Evolutionary conservation across 2,797 vertebrate species (phyloP).

Genomic region (Nannoperca obscura): DNA sequence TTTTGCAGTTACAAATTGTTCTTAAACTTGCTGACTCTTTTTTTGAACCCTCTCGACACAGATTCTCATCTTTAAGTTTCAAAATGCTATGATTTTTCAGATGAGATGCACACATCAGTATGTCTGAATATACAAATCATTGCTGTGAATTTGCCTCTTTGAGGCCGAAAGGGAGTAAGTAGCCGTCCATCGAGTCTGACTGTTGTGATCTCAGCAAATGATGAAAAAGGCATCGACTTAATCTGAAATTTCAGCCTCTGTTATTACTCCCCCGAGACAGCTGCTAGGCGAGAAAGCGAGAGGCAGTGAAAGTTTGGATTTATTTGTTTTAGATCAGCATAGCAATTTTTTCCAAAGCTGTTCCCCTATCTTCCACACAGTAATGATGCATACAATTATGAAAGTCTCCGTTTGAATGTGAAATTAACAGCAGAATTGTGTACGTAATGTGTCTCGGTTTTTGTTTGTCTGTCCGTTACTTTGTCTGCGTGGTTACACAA

Average conservation of each 20-base stretch:
- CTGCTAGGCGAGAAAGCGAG: constrained; percentile 14
- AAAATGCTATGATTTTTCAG: not conserved
- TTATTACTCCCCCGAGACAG: constrained; percentile 42
- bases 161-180: not conserved
- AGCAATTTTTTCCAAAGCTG: constrained; percentile 31
- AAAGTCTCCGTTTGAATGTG: constrained; percentile 32
- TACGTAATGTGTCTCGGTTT: not conserved
- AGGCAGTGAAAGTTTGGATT: constrained; percentile 33
- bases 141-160: constrained; percentile 11
- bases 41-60: not conserved
- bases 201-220: constrained; percentile 23
- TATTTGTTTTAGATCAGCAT: constrained; percentile 61
- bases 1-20: not conserved
- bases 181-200: constrained; percentile 22
- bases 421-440: constrained; percentile 23
- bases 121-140: constrained; percentile 14
- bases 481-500: not conserved
- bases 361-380: constrained; percentile 15
- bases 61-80: not conserved
- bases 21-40: not conserved
- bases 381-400: constrained; percentile 60
- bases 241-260: constrained; percentile 45
- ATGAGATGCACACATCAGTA: constrained; percentile 4
- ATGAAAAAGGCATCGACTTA: constrained; percentile 35
- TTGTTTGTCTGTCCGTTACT: not conserved